These are phyloP conservation scores for Ips typographus DNA, from an alignment of 1,140 invertebrate genomes.

Conservation along the genomic window DNA sequence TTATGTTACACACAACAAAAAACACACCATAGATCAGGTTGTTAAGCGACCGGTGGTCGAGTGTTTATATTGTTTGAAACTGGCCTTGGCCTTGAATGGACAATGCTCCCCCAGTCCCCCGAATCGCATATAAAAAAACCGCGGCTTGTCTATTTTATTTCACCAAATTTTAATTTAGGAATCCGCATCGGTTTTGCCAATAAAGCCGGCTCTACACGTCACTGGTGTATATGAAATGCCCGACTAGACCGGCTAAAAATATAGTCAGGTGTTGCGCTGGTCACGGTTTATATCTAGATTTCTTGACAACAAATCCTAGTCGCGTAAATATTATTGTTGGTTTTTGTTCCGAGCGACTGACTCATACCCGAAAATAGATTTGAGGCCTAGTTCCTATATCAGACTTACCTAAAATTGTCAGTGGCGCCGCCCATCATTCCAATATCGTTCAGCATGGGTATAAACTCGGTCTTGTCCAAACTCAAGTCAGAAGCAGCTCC, in stretches of 20 bases:
- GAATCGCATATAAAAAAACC: background rate
- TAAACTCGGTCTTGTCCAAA: slow-evolving; percentile 2
- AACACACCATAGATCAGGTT: slow-evolving; percentile 11
- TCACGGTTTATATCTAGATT: slow-evolving; percentile 27
- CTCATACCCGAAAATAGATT: slow-evolving; percentile 15
- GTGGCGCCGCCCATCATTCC: slow-evolving; percentile 8
- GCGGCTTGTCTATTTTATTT: background rate
- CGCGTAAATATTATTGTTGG: slow-evolving; percentile 22
- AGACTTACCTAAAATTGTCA: slow-evolving; percentile 18
- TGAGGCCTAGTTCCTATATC: slow-evolving; percentile 1
- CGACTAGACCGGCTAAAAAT: slow-evolving; percentile 20
- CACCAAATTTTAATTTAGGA: too few species aligned
- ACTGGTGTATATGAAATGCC: too few species aligned
- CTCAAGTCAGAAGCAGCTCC: slow-evolving; percentile 6
- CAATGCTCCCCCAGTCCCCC: slow-evolving; percentile 2
- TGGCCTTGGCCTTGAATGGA: slow-evolving; percentile 17
- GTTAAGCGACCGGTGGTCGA: background rate
- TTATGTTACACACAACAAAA: background rate
- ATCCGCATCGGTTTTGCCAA: too few species aligned
- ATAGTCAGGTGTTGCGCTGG: slow-evolving; percentile 15
- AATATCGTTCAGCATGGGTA: too few species aligned
- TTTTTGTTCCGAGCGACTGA: slow-evolving; percentile 10
- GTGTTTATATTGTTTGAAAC: slow-evolving; percentile 14
- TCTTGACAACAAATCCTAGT: slow-evolving; percentile 21
- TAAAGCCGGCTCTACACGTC: too few species aligned